Conservation (phyloP, 1,140 invertebrate genomes). For the Lycorma delicatula region DNA sequence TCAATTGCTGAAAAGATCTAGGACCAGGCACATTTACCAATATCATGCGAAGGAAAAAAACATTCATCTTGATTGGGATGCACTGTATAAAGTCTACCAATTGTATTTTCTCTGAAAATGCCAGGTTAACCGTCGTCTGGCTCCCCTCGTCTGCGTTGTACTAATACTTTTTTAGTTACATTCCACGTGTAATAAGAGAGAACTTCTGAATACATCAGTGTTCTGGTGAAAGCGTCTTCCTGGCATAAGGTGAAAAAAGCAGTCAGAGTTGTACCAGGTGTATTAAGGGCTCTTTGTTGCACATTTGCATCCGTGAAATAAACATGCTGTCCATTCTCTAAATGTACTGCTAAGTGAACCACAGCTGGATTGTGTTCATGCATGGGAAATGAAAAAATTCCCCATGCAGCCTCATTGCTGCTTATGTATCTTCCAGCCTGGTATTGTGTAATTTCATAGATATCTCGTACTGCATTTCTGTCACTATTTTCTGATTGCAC, state of each 20-base stretch:
- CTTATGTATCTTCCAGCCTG: slow-evolving; percentile 39
- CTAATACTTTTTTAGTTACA: slow-evolving; percentile 15
- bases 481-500: too few relatives aligned
- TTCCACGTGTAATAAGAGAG: slow-evolving; percentile 33
- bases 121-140: slow-evolving; percentile 29
- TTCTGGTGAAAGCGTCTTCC: slow-evolving; percentile 31
- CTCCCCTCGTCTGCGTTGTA: slow-evolving; percentile 17
- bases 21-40: slow-evolving; percentile 39
- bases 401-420: slow-evolving; percentile 37
- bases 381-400: slow-evolving; percentile 34
- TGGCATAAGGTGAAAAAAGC: slow-evolving; percentile 29
- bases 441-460: slow-evolving; percentile 31
- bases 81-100: slow-evolving; percentile 34
- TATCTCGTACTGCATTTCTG: background rate
- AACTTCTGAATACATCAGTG: slow-evolving; percentile 29
- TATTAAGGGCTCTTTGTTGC: slow-evolving; percentile 1
- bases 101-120: slow-evolving; percentile 20
- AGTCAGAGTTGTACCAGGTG: slow-evolving; percentile 32
- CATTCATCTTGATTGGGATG: slow-evolving; percentile 34
- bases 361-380: slow-evolving; percentile 35
- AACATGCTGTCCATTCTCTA: slow-evolving; percentile 25
- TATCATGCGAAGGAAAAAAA: slow-evolving; percentile 38
- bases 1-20: slow-evolving; percentile 38
- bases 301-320: slow-evolving; percentile 23
- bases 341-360: slow-evolving; percentile 38